These are phyloP conservation scores for Prunella fulvescens DNA, from an alignment of 2,113 vertebrate genomes.

Conservation along the genomic window DNA sequence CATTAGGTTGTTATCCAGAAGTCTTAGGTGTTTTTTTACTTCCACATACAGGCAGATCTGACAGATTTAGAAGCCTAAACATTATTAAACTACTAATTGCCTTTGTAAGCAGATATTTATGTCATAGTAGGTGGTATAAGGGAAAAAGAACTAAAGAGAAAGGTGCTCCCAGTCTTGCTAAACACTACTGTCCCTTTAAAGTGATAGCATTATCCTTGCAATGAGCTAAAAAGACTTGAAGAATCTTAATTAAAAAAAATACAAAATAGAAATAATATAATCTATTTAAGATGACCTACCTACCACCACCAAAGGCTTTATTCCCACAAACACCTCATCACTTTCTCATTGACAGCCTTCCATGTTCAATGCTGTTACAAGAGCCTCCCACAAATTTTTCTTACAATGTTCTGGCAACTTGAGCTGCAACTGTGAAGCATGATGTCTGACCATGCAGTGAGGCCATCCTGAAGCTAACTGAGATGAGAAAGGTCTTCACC, in stretches of 20 bases:
- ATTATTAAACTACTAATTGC: background rate
- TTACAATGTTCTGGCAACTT: background rate
- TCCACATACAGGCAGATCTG: background rate
- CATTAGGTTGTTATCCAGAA: background rate
- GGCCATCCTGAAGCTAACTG: background rate
- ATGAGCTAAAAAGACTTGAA: background rate
- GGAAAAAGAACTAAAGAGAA: background rate
- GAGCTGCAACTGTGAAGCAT: background rate
- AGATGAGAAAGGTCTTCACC: background rate
- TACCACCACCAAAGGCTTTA: background rate
- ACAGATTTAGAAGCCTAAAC: background rate
- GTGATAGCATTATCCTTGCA: background rate
- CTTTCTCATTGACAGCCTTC: background rate
- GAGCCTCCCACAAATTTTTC: background rate
- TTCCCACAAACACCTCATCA: background rate
- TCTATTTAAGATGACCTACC: background rate
- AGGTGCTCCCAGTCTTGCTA: background rate
- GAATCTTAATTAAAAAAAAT: background rate
- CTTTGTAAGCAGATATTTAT: background rate
- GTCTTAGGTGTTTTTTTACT: background rate
- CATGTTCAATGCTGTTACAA: background rate
- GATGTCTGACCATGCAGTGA: rapidly evolving
- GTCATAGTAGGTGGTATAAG: background rate
- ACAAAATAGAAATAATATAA: background rate
- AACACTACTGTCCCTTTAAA: background rate